phyloP scores from a whole-genome alignment of 2,113 vertebrate genomes.

The Chitala chitala region DNA sequence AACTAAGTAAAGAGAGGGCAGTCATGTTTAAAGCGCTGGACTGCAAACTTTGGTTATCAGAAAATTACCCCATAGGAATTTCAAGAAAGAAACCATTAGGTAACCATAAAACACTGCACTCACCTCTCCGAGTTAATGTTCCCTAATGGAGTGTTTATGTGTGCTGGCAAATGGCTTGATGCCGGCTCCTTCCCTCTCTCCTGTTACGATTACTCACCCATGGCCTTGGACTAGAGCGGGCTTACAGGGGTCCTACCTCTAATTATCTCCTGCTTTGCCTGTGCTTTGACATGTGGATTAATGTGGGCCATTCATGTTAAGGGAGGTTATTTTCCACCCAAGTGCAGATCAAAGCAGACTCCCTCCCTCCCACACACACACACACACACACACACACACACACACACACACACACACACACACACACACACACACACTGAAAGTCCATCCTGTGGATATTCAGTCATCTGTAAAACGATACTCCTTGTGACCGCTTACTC shows the following conservation, averaged over 20 bases:
- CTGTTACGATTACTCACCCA: background rate
- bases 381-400: too few relatives aligned
- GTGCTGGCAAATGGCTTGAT: background rate
- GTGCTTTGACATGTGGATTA: conserved; percentile 14
- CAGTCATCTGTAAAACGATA: background rate
- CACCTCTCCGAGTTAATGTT: background rate
- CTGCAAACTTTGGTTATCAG: background rate
- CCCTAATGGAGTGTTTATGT: conserved; percentile 4
- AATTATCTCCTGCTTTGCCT: conserved; percentile 8
- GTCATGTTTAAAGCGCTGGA: background rate
- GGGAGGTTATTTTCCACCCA: conserved; percentile 10
- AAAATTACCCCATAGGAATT: background rate
- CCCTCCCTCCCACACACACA: background rate
- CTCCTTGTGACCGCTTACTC: background rate
- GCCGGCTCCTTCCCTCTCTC: background rate
- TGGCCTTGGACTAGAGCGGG: background rate
- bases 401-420: too few relatives aligned
- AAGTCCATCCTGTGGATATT: too few relatives aligned
- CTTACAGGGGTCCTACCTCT: background rate
- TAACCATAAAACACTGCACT: background rate
- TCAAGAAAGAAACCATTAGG: background rate
- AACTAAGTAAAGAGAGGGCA: background rate
- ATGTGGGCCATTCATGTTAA: conserved; percentile 19
- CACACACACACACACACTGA: too few relatives aligned
- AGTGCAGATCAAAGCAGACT: conserved; percentile 7